Evolutionary conservation across 2,113 vertebrate genomes (phyloP).

Genomic region (Himantopus leucocephalus): DNA sequence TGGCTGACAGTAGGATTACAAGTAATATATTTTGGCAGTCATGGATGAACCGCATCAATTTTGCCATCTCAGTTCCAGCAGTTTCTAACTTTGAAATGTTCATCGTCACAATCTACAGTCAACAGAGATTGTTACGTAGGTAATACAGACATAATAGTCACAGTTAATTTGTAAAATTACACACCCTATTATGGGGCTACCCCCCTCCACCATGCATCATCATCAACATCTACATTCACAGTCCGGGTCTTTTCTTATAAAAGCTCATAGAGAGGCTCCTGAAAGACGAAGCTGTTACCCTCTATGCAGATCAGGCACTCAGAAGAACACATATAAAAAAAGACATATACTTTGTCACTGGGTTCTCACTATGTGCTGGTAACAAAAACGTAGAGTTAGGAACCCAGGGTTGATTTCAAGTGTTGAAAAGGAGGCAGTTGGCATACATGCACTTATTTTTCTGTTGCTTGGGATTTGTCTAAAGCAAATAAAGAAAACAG

Average conservation of each 20-base stretch:
- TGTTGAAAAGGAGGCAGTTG: background rate
- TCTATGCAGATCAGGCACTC: background rate
- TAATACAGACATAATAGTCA: background rate
- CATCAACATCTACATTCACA: background rate
- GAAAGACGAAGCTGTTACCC: background rate
- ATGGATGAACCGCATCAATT: background rate
- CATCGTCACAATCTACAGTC: background rate
- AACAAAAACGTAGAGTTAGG: background rate
- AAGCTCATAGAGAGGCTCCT: background rate
- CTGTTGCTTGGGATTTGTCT: background rate
- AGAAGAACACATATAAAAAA: background rate
- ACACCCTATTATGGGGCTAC: background rate
- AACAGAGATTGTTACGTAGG: background rate
- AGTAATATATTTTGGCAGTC: background rate
- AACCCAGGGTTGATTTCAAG: background rate
- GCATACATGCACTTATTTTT: background rate
- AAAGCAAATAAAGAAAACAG: background rate
- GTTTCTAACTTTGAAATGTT: background rate
- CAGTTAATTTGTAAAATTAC: background rate
- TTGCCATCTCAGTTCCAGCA: background rate
- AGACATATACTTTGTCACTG: background rate
- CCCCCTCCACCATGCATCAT: background rate
- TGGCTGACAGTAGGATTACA: background rate
- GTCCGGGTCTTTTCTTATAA: background rate
- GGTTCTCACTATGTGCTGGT: background rate